Evolutionary conservation across 2,888 invertebrate genomes (phyloP).

Genomic region (Pristionchus entomophagus): DNA sequence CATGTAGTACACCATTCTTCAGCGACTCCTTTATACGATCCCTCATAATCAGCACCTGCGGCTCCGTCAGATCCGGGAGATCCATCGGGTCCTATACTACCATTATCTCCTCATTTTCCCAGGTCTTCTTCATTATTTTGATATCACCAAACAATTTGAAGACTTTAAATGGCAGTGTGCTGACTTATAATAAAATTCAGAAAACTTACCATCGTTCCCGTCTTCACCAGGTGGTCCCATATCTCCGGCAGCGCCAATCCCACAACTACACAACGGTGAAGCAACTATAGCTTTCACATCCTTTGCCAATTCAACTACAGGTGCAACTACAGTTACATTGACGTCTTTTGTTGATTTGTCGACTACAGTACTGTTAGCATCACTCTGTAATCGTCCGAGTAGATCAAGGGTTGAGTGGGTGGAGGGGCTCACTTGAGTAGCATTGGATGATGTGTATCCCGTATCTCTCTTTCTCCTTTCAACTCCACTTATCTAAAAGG

Average conservation of each 20-base stretch:
- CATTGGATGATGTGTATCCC: neutral
- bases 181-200: neutral
- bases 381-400: neutral
- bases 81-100: neutral
- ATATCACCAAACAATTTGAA: neutral
- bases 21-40: neutral
- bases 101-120: neutral
- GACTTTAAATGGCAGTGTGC: neutral
- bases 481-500: neutral
- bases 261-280: neutral
- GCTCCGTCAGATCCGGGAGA: neutral
- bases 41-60: constrained; percentile 1
- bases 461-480: neutral
- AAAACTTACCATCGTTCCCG: neutral
- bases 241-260: constrained; percentile 8
- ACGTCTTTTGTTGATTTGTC: neutral
- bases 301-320: no score
- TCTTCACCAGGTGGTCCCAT: neutral
- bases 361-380: neutral
- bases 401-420: neutral
- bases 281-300: neutral
- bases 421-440: neutral
- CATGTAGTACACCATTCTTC: constrained; percentile 37
- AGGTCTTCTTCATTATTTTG: no score
- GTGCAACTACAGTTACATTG: neutral